Base-by-base conservation (phyloP, 2,113 vertebrate genomes). In the Apaloderma vittatum region DNA sequence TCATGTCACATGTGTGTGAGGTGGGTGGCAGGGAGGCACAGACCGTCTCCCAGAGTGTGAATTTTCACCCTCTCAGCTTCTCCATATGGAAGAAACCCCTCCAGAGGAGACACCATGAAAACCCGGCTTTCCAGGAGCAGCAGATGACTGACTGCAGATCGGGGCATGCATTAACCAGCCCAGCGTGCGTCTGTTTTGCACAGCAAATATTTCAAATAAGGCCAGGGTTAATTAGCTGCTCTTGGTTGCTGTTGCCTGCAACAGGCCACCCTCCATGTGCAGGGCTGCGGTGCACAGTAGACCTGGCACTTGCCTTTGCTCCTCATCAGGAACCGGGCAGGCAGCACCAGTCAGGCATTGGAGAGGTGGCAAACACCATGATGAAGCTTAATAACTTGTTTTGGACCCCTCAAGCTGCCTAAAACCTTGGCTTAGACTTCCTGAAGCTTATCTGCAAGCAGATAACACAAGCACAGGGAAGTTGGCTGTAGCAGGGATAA, bases 1-100 rank as follows among this genome's bases (percentile, higher is more conserved):
- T 61, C n/a, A 9, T 1, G 4, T 76, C 58, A 70, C 37, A 15
- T 0, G 0, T 30, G 40, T 1, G 0, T 1, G 4, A 24, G 43
- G 7, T 14, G n/a, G 24, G 34, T 3, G 8, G 23, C 30, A 40
- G 48, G 6, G 46, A 65, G 62, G 51, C 16, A 37, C 19, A 49
- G 67, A 7, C 5, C 27, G 34, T n/a, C 22, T 75, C 52, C 61
- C 24, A 36, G 61, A 26, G 17, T 52, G 26, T 27, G 15, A 77
- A 29, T 63, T 81, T 86, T 74, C 55, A 74, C 15, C 24, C 21
- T 86, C 18, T 16, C 61, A 61, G 3, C 8, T 43, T 29, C 6
- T 43, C 18, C 4, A 1, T 5, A 15, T 43, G n/a, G 72, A 46
- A 86, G 22, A 88, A 77, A 20, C 5, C 4, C 30, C 23, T 73